Evolutionary conservation across 2,797 vertebrate genomes (phyloP).

Genomic region (Spinus pinus): DNA sequence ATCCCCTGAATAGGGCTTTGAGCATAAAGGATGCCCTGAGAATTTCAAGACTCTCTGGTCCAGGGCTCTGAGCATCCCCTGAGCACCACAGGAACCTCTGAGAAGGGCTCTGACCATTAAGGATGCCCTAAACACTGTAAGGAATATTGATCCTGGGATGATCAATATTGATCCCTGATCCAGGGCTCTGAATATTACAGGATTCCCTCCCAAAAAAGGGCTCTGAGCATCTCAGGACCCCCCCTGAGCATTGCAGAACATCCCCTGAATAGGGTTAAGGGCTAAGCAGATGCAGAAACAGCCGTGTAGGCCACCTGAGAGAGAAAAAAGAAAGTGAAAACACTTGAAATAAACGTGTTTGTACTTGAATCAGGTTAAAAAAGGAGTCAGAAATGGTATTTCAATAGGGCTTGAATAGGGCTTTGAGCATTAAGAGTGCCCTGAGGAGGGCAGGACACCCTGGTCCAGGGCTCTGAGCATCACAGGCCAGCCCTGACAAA

Average conservation of each 20-base stretch:
- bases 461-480: neutral
- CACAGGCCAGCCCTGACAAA: neutral
- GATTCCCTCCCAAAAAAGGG: neutral
- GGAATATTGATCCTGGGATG: too few species aligned
- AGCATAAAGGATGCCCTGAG: neutral
- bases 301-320: neutral
- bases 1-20: neutral
- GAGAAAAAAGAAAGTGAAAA: neutral
- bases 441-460: neutral
- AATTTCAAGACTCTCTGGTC: neutral
- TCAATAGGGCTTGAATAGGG: neutral
- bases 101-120: neutral
- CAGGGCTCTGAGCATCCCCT: neutral
- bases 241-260: neutral
- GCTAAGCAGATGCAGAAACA: neutral
- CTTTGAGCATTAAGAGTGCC: neutral
- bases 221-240: neutral
- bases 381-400: neutral
- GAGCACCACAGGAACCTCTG: too few species aligned
- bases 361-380: neutral
- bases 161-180: too few species aligned
- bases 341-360: neutral
- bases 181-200: neutral
- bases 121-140: too few species aligned
- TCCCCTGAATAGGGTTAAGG: neutral